Conservation (phyloP, 2,888 invertebrate genomes). For the Melanchra persicariae region DNA sequence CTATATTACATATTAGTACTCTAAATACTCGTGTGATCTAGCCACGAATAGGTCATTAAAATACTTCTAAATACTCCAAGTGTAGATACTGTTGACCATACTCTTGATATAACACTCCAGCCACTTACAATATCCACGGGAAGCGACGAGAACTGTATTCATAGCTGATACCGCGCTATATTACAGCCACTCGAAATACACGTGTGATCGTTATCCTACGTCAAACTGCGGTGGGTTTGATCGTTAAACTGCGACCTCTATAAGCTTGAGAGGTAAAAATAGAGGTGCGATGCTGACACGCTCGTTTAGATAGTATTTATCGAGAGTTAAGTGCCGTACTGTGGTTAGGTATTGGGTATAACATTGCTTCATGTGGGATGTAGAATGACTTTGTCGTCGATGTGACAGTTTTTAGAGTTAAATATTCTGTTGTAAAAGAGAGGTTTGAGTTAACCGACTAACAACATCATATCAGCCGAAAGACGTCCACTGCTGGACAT, state of each 20-base stretch:
- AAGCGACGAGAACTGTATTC: conserved; percentile 26
- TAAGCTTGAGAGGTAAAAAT: conserved; percentile 60
- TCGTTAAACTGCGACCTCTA: conserved; percentile 64
- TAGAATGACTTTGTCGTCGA: neutral
- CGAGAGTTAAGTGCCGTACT: conserved; percentile 31
- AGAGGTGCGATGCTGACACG: conserved; percentile 53
- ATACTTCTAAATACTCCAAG: neutral
- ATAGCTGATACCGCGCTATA: conserved; percentile 38
- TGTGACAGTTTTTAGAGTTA: conserved; percentile 3
- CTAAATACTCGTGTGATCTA: conserved; percentile 16
- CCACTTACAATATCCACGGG: conserved; percentile 20
- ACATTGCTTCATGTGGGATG: conserved; percentile 11
- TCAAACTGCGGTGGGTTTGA: conserved; percentile 60
- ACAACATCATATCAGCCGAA: no score
- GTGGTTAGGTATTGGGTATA: conserved; percentile 11
- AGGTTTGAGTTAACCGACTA: neutral
- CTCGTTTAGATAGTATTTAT: conserved; percentile 66
- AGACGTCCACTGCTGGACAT: no score
- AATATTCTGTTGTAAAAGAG: neutral
- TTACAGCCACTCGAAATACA: conserved; percentile 45
- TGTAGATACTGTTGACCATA: conserved; percentile 22
- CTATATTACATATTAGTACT: no score
- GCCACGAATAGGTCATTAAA: neutral
- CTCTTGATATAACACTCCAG: conserved; percentile 8
- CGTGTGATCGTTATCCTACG: conserved; percentile 61